Evolutionary conservation across 2,797 vertebrate genomes (phyloP), one percentile per base, ranked within the genome.

Genomic region (Euphonia xanthogaster): DNA sequence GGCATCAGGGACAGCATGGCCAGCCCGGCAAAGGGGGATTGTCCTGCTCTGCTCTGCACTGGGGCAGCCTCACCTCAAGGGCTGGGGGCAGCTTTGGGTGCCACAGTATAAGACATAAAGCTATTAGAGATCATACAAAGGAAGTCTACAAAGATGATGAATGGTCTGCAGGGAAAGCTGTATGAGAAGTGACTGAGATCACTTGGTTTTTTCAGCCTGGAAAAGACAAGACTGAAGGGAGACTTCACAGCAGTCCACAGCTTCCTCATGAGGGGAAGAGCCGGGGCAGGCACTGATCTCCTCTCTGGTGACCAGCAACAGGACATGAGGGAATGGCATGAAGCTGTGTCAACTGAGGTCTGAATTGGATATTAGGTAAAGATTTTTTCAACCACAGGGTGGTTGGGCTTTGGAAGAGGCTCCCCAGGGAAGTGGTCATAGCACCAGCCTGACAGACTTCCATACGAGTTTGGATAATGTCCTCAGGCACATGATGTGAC

Each of bases 11-110:
- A 57, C 39, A 83, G n/a, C n/a, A 58, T 20, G 0, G 0, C 12
- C 57, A 51, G 30, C 15, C 0, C 0, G 33, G 14, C 4, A 21
- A 61, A 33, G 39, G 15, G 30, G 18, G 14, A 65, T 10, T 53
- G 58, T 51, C 30, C 50, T 0, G 0, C 40, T 42, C 40, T 71
- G 44, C 50, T 57, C 30, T 82, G 50, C 1, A 0, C n/a, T 71
- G 65, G n/a, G 14, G 33, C 0, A 0, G 23, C 35, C 24, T 57
- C n/a, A 57, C 6, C 28, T 62, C 0, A 0, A 82, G 14, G 3
- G 7, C 24, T 57, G 50, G 12, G 28, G 4, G 8, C 72, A 58
- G 22, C 3, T 39, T 23, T 27, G 57, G 25, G 14, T 1, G 8
- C 24, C 7, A 14, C 33, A 51, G 12, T 6, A 1, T 4, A 20